These are phyloP conservation scores for Cyprinella venusta DNA, from an alignment of 2,797 vertebrate genomes.

Conservation along the genomic window DNA sequence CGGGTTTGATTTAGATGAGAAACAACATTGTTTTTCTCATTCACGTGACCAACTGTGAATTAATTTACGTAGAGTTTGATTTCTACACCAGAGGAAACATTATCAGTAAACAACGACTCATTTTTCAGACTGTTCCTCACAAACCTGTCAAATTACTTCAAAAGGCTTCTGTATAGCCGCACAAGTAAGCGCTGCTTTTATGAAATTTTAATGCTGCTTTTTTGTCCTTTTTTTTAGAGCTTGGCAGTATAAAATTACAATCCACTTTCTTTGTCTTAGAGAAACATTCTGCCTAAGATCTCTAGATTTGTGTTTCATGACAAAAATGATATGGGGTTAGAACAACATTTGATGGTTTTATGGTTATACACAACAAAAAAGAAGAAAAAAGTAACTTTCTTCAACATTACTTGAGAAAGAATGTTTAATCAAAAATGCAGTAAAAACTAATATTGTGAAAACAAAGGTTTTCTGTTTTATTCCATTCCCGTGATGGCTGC, in stretches of 20 bases:
- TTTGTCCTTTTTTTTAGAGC: not conserved
- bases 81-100: not conserved
- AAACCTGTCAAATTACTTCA: constrained; percentile 1
- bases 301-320: not conserved
- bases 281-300: not conserved
- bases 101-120: not conserved
- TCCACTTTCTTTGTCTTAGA: not conserved
- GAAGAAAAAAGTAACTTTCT: not conserved
- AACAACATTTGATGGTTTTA: not conserved
- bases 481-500: not conserved
- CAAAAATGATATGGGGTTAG: not conserved
- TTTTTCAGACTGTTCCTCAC: not conserved
- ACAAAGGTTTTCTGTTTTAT: not conserved
- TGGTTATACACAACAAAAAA: not conserved
- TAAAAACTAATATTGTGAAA: not conserved
- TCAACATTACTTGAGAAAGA: not conserved
- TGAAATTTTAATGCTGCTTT: constrained; percentile 19
- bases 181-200: not conserved
- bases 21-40: not conserved
- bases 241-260: not conserved
- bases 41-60: not conserved
- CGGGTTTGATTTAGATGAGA: not conserved
- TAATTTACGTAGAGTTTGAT: not conserved
- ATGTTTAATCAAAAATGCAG: not conserved
- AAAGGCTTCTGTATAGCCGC: not conserved